These are phyloP conservation scores for Hepsetus odoe DNA, from an alignment of 2,113 vertebrate genomes.

Conservation along the genomic window DNA sequence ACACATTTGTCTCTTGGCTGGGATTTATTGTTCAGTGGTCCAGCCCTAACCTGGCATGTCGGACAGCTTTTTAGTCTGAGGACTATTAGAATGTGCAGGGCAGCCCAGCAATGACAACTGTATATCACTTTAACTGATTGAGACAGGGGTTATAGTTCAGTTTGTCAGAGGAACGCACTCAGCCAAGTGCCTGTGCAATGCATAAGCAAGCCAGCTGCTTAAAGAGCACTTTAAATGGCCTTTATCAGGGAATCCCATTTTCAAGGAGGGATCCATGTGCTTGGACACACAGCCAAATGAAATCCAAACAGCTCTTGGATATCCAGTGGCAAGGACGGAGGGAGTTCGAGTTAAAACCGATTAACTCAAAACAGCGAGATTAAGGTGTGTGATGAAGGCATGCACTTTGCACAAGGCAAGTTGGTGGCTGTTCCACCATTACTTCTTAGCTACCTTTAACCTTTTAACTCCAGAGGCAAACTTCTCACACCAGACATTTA, in stretches of 20 bases:
- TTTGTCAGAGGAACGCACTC: neutral
- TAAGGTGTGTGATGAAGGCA: too few relatives aligned
- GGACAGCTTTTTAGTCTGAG: slow-evolving; percentile 3
- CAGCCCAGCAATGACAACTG: neutral
- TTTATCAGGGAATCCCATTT: slow-evolving; percentile 21
- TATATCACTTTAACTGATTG: slow-evolving; percentile 17
- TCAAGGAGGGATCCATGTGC: neutral
- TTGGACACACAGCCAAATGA: too few relatives aligned
- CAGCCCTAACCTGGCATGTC: neutral
- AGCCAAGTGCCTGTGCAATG: slow-evolving; percentile 26
- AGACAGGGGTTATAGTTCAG: neutral
- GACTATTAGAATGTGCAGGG: slow-evolving; percentile 11
- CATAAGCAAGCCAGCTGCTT: slow-evolving; percentile 8
- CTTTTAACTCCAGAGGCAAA: too few relatives aligned
- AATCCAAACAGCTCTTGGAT: too few relatives aligned
- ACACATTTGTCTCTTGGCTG: neutral
- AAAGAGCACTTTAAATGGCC: neutral
- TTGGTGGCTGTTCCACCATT: too few relatives aligned
- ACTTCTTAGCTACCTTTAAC: too few relatives aligned
- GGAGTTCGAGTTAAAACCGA: too few relatives aligned
- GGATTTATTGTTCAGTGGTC: neutral
- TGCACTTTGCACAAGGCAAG: too few relatives aligned
- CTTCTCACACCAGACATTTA: too few relatives aligned
- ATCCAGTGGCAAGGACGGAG: too few relatives aligned
- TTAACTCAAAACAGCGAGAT: too few relatives aligned